Conservation (phyloP, 2,888 invertebrate species). For the Isotomurus palustris region DNA sequence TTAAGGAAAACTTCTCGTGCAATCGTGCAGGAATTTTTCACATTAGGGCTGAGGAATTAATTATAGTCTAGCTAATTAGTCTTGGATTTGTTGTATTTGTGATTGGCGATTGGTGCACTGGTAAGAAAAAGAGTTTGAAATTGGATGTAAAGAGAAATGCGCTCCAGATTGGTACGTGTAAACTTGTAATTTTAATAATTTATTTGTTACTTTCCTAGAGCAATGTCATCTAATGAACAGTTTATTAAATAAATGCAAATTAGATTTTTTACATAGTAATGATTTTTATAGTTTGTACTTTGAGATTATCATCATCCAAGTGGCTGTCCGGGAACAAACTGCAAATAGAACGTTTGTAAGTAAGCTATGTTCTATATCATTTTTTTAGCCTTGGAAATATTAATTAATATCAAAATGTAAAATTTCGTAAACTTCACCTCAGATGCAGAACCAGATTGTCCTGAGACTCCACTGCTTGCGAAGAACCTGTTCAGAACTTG, state of each 20-base stretch:
- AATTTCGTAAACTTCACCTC: not conserved
- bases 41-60: too few species aligned
- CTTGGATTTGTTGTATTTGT: too few species aligned
- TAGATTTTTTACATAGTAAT: too few species aligned
- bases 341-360: not conserved
- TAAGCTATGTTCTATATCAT: not conserved
- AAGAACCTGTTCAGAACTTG: not conserved
- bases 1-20: too few species aligned
- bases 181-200: not conserved
- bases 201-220: not conserved
- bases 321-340: conserved; percentile 5
- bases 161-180: not conserved
- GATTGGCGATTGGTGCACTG: too few species aligned
- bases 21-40: too few species aligned
- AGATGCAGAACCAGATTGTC: not conserved
- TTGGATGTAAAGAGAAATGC: not conserved
- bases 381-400: not conserved
- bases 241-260: too few species aligned
- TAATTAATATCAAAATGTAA: not conserved
- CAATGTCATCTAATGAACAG: too few species aligned
- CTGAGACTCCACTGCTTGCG: not conserved
- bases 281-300: too few species aligned
- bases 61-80: too few species aligned
- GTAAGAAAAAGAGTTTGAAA: not conserved
- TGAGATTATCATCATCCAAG: conserved; percentile 1